A percentile compares a stretch with the other conserved stretches of the same genome.
Evolutionary conservation across 2,888 invertebrate genomes (phyloP).

Genomic region (Panzeria rudis): DNA sequence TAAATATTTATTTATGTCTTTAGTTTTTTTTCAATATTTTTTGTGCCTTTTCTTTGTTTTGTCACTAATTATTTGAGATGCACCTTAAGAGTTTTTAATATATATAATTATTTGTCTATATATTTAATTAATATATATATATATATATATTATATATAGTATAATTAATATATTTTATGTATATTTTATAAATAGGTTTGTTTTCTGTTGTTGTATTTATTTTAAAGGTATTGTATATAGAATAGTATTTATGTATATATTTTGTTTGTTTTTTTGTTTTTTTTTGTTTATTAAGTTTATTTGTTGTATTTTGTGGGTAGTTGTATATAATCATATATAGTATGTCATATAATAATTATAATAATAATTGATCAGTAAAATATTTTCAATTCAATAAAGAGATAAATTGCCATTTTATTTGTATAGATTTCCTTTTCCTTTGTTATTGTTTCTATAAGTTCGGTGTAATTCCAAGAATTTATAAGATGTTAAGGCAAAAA

Average conservation of each 20-base stretch:
- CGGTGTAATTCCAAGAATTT: not conserved
- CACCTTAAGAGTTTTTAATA: constrained; percentile 69
- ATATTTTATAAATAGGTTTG: constrained; percentile 68
- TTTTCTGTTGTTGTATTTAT: constrained; percentile 37
- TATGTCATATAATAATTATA: constrained; percentile 69
- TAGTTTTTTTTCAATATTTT: constrained; percentile 63
- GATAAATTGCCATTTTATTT: constrained; percentile 46
- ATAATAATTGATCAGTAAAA: constrained; percentile 61
- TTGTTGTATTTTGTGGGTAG: constrained; percentile 74
- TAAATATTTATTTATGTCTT: constrained; percentile 74
- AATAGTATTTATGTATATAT: constrained; percentile 71
- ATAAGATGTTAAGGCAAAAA: not conserved
- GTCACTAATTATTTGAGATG: constrained; percentile 72
- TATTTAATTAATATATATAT: constrained; percentile 74
- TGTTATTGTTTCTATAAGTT: not conserved
- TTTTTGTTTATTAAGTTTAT: constrained; percentile 65
- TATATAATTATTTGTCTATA: constrained; percentile 72
- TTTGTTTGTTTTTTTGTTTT: constrained; percentile 73
- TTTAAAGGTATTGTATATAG: constrained; percentile 62
- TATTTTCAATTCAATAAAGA: constrained; percentile 54
- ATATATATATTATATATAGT: constrained; percentile 75
- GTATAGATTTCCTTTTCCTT: not conserved
- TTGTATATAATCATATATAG: constrained; percentile 75
- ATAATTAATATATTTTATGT: constrained; percentile 74
- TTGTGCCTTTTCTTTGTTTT: constrained; percentile 70